A percentile compares a stretch with the other conserved stretches of the same genome.
These are phyloP conservation scores for Unio pictorum DNA, from an alignment of 2,888 invertebrate genomes.

Conservation along the genomic window DNA sequence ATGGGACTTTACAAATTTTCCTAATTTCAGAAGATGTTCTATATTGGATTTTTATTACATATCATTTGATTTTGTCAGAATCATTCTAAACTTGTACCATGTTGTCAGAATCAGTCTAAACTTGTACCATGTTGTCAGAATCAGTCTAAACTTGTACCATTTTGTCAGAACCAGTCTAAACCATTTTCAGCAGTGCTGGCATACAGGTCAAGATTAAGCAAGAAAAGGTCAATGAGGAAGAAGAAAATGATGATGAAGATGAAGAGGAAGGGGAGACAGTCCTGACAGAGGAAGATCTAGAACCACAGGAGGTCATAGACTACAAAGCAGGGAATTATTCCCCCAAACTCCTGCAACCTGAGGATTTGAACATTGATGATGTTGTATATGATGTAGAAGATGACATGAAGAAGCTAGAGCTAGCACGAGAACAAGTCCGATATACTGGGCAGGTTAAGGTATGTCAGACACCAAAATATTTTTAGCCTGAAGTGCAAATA, in stretches of 20 bases:
- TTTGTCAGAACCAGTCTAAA: not conserved
- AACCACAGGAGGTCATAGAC: slow-evolving; percentile 76
- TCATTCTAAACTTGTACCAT: no score
- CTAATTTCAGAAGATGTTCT: no score
- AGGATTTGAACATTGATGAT: slow-evolving; percentile 82
- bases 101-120: no score
- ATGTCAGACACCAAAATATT: slow-evolving; percentile 43
- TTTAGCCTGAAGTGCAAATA: not conserved
- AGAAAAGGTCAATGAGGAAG: slow-evolving; percentile 51
- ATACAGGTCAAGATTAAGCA: slow-evolving; percentile 62
- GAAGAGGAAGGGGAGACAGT: slow-evolving; percentile 45
- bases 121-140: no score
- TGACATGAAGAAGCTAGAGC: slow-evolving; percentile 83
- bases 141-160: no score
- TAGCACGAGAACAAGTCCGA: slow-evolving; percentile 78
- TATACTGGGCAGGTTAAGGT: slow-evolving; percentile 75
- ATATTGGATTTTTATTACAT: no score
- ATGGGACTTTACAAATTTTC: no score
- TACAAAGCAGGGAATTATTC: slow-evolving; percentile 90
- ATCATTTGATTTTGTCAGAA: no score
- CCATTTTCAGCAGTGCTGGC: slow-evolving; percentile 7
- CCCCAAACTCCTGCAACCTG: slow-evolving; percentile 79
- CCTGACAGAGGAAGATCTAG: slow-evolving; percentile 74
- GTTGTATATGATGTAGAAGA: slow-evolving; percentile 83
- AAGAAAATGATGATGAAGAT: slow-evolving; percentile 17